These are phyloP conservation scores for Falco cherrug DNA, from an alignment of 2,797 vertebrate genomes.

Conservation along the genomic window DNA sequence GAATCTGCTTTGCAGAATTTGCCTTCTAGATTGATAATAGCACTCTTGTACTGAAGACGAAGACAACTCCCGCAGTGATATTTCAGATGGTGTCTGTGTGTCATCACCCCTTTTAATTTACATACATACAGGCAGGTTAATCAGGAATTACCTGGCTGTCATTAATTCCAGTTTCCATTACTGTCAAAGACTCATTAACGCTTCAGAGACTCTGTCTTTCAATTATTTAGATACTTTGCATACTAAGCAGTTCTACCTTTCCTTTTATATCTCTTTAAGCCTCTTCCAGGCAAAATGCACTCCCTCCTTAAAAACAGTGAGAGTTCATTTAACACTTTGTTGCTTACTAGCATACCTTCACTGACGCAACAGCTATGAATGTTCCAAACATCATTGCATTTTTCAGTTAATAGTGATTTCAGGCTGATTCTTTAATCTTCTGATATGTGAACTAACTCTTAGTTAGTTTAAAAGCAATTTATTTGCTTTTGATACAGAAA, in stretches of 20 bases:
- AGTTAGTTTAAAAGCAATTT: background rate
- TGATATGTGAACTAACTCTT: background rate
- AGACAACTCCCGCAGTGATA: background rate
- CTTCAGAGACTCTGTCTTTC: background rate
- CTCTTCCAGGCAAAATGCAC: background rate
- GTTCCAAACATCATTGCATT: background rate
- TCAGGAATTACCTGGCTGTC: slow-evolving; percentile 51
- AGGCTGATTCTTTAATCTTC: background rate
- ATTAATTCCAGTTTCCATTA: slow-evolving; percentile 31
- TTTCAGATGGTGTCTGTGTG: background rate
- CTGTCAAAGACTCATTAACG: background rate
- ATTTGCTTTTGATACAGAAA: background rate
- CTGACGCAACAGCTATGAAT: background rate
- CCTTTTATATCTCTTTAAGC: background rate
- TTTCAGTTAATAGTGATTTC: background rate
- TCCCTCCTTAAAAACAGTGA: background rate
- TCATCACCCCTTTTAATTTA: background rate
- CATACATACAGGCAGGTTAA: slow-evolving; percentile 4
- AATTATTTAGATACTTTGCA: slow-evolving; percentile 21
- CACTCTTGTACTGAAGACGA: background rate
- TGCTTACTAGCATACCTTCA: background rate
- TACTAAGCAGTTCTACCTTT: background rate
- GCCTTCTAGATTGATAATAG: background rate
- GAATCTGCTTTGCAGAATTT: background rate
- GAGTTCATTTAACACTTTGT: background rate